A percentile compares a stretch with the other conserved stretches of the same genome.
Conservation (phyloP, 2,888 invertebrate genomes). For the Lasius fuliginosus region DNA sequence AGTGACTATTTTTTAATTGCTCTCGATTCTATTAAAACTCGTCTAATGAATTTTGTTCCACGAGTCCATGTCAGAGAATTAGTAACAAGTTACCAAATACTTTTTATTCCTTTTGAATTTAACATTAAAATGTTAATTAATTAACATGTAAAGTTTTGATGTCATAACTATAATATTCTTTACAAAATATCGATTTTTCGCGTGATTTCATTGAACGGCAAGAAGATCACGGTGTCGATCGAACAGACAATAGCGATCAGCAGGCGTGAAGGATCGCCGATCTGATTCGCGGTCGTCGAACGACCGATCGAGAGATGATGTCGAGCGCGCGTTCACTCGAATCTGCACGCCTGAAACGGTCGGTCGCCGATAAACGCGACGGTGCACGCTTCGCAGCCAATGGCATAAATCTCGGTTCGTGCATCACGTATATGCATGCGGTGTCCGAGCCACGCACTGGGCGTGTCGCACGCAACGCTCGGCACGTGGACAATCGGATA, state of each 20-base stretch:
- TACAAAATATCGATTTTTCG: background rate
- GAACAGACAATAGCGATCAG: slow-evolving; percentile 19
- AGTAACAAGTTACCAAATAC: background rate
- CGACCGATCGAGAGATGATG: background rate
- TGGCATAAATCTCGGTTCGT: slow-evolving; percentile 77
- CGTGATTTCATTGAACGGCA: background rate
- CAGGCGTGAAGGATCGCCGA: slow-evolving; percentile 47
- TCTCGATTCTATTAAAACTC: background rate
- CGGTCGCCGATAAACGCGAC: slow-evolving; percentile 72
- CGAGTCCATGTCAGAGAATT: background rate
- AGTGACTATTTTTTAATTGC: background rate
- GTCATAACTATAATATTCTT: background rate
- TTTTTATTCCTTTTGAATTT: background rate
- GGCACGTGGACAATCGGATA: slow-evolving; percentile 82
- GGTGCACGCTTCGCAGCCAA: slow-evolving; percentile 74
- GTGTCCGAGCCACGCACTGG: slow-evolving; percentile 79
- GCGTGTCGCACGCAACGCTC: slow-evolving; percentile 81
- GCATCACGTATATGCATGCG: slow-evolving; percentile 76
- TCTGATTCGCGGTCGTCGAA: slow-evolving; percentile 35
- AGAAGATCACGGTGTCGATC: background rate
- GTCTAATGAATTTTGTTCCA: background rate
- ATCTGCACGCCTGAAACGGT: slow-evolving; percentile 67
- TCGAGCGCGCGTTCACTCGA: slow-evolving; percentile 53
- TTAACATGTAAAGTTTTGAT: background rate
- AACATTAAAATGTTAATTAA: slow-evolving; percentile 16